Conservation (phyloP, 2,113 vertebrate genomes). For the Abramis brama region DNA sequence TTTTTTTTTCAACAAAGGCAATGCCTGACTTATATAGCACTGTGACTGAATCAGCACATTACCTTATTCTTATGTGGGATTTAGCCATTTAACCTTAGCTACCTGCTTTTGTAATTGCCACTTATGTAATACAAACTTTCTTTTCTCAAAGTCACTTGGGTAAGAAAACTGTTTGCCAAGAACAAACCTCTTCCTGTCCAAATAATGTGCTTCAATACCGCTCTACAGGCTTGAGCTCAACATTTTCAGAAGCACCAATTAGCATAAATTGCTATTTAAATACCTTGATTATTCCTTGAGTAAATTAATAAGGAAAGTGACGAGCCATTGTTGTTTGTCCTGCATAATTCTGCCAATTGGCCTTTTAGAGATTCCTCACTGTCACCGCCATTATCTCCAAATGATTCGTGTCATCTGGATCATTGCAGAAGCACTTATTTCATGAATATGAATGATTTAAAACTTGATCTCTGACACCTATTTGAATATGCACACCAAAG, state of each 20-base stretch:
- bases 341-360: constrained; percentile 51
- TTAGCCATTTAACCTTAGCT: background rate
- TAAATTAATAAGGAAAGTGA: constrained; percentile 52
- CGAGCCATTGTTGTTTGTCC: constrained; percentile 37
- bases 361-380: constrained; percentile 22
- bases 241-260: constrained; percentile 58
- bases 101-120: constrained; percentile 11
- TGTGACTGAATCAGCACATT: background rate
- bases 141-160: constrained; percentile 34
- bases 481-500: constrained; percentile 43
- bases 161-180: background rate
- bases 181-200: background rate
- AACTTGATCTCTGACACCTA: constrained; percentile 49
- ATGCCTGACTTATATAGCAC: background rate
- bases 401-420: constrained; percentile 45
- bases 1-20: background rate
- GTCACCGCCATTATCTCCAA: constrained; percentile 42
- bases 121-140: background rate
- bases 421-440: constrained; percentile 22
- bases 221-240: constrained; percentile 47
- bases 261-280: constrained; percentile 61
- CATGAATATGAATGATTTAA: constrained; percentile 49
- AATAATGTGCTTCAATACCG: background rate
- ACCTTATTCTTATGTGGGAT: background rate
- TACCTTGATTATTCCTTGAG: constrained; percentile 57